Evolutionary conservation across 2,888 invertebrate genomes (phyloP).

Genomic region (Plusia festucae): DNA sequence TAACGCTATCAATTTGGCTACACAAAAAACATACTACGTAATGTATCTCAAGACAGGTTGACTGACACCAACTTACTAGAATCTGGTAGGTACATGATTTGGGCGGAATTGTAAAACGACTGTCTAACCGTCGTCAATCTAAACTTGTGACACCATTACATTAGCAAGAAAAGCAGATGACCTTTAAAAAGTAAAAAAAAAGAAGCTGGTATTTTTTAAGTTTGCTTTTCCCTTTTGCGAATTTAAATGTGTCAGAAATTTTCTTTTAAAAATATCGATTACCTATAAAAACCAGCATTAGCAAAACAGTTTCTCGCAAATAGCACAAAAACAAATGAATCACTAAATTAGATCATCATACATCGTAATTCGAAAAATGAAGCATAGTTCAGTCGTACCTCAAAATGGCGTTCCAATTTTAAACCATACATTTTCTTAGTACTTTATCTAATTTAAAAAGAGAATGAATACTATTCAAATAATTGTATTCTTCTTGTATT

Average conservation of each 20-base stretch:
- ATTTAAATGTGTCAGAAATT: slow-evolving; percentile 13
- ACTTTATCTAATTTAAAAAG: no score
- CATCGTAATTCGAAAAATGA: background rate
- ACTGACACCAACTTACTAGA: slow-evolving; percentile 28
- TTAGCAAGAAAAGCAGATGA: slow-evolving; percentile 22
- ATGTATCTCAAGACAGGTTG: slow-evolving; percentile 11
- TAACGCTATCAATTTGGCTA: background rate
- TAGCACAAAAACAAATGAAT: slow-evolving; percentile 28
- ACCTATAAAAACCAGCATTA: slow-evolving; percentile 1
- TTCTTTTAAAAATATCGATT: slow-evolving; percentile 22
- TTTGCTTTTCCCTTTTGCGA: background rate
- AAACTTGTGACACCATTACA: slow-evolving; percentile 12
- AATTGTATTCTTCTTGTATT: slow-evolving; percentile 12
- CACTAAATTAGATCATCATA: slow-evolving; percentile 16
- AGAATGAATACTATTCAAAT: background rate
- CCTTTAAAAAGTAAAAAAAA: slow-evolving; percentile 4
- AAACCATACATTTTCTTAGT: no score
- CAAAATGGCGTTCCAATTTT: background rate
- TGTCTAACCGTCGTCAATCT: slow-evolving; percentile 27
- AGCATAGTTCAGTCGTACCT: background rate
- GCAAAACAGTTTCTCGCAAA: slow-evolving; percentile 15
- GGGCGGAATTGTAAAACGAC: slow-evolving; percentile 38
- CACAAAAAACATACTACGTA: background rate
- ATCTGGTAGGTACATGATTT: slow-evolving; percentile 42
- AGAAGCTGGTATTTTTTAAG: background rate